Conservation (phyloP, 1,140 invertebrate species). For the Penaeus indicus region DNA sequence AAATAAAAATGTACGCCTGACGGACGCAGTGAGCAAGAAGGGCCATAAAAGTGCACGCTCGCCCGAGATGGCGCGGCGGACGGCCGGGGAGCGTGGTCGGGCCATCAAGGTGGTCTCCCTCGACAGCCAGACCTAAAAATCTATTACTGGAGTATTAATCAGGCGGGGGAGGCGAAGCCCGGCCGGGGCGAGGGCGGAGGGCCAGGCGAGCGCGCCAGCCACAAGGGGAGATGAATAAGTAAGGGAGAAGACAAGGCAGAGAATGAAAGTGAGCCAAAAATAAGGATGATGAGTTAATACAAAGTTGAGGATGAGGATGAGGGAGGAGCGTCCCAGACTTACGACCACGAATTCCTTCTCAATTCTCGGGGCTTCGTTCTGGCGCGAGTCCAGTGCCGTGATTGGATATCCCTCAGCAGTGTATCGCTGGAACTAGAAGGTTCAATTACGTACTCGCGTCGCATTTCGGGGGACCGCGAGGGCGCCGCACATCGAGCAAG, state of each 20-base stretch:
- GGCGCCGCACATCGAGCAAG: no score
- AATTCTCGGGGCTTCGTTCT: no score
- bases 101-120: constrained; percentile 8
- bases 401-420: no score
- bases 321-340: constrained; percentile 2
- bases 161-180: not conserved
- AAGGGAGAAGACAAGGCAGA: not conserved
- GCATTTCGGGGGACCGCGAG: no score
- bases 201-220: not conserved
- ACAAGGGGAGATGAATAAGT: not conserved
- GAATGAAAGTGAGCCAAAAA: not conserved
- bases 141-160: constrained; percentile 35
- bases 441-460: no score
- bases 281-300: not conserved
- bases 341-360: no score
- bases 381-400: no score
- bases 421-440: no score
- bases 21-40: no score
- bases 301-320: not conserved
- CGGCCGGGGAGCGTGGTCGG: not conserved
- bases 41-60: no score
- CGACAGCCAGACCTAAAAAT: constrained; percentile 25
- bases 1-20: no score
- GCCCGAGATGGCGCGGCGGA: not conserved
- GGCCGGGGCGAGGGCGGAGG: not conserved